These are phyloP conservation scores for Zootoca vivipara DNA, from an alignment of 2,113 vertebrate species.

Conservation along the genomic window DNA sequence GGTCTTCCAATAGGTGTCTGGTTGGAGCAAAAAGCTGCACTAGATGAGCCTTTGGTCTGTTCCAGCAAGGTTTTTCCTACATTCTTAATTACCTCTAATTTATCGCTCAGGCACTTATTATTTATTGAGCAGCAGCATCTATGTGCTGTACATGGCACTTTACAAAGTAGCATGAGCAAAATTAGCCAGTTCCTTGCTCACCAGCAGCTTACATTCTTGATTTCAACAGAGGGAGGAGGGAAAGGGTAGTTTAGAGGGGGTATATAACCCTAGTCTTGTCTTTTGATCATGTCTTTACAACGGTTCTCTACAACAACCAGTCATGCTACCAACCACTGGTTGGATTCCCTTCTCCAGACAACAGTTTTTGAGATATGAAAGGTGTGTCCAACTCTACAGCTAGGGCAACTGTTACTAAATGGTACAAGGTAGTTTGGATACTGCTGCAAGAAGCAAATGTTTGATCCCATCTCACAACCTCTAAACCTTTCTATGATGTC, in stretches of 20 bases:
- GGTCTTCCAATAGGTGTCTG: no score
- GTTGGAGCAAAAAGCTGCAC: no score
- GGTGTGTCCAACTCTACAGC: neutral
- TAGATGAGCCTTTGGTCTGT: no score
- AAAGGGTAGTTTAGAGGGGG: no score
- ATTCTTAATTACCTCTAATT: no score
- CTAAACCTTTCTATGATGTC: neutral
- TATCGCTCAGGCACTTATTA: neutral
- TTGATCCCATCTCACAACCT: neutral
- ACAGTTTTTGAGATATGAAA: no score
- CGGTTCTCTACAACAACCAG: neutral
- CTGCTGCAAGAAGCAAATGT: neutral
- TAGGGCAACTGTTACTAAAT: neutral
- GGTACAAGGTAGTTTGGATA: no score
- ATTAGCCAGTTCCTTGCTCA: neutral
- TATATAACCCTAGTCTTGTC: neutral
- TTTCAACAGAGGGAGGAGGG: no score
- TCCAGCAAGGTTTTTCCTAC: no score
- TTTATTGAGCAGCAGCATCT: neutral
- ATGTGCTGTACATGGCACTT: neutral
- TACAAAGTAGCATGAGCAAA: neutral
- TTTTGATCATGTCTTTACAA: neutral
- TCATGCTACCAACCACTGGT: neutral
- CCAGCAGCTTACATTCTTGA: no score
- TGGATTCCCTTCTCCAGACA: neutral